These are phyloP conservation scores for Patella pellucida DNA, from an alignment of 2,888 invertebrate genomes.

Conservation along the genomic window DNA sequence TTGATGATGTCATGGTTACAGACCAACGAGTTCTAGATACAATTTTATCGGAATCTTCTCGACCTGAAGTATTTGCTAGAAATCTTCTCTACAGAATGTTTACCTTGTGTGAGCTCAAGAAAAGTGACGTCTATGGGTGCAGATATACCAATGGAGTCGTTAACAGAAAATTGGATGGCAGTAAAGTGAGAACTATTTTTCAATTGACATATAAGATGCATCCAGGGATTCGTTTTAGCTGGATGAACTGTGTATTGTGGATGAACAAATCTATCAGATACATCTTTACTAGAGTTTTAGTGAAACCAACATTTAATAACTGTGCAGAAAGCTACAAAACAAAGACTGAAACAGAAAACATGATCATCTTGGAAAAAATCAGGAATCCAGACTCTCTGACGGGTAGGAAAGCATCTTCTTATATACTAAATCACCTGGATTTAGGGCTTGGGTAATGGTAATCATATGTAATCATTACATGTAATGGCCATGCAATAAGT, in stretches of 20 bases:
- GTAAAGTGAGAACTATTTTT: background rate
- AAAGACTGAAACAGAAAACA: too few species aligned
- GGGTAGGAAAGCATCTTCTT: too few species aligned
- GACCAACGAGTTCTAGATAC: background rate
- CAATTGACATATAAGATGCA: background rate
- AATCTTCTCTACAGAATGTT: background rate
- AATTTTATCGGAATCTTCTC: background rate
- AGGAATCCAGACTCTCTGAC: too few species aligned
- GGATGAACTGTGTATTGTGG: background rate
- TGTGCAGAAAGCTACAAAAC: too few species aligned
- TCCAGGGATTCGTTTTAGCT: background rate
- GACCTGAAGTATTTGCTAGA: slow-evolving; percentile 1
- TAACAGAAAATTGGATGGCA: background rate
- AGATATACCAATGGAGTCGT: background rate
- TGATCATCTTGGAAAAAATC: too few species aligned
- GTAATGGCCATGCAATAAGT: too few species aligned
- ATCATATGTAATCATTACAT: too few species aligned
- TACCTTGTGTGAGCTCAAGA: background rate
- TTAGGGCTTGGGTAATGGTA: too few species aligned
- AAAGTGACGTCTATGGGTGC: background rate
- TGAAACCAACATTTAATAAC: too few species aligned
- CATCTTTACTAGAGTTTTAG: too few species aligned
- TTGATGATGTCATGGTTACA: background rate
- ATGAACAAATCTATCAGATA: background rate
- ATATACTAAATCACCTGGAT: too few species aligned